Percentiles rank a stretch among this genome's conserved stretches.
These are phyloP conservation scores for Campylorhamphus procurvoides DNA, from an alignment of 2,113 vertebrate genomes.

Conservation along the genomic window DNA sequence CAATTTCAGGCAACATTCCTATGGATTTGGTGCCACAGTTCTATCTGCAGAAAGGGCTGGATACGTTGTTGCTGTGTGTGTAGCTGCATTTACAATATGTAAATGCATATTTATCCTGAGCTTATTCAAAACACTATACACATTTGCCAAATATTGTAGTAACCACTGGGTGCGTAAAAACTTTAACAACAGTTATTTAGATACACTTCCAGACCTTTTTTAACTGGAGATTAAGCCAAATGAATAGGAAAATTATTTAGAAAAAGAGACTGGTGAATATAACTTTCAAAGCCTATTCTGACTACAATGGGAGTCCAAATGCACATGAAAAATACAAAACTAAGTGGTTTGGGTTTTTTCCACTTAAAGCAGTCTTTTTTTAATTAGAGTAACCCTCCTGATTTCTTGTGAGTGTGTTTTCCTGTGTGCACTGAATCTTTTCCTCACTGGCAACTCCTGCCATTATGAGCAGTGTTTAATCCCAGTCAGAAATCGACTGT, in stretches of 20 bases:
- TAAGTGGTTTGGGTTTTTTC: background rate
- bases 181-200: background rate
- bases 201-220: background rate
- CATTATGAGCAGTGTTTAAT: background rate
- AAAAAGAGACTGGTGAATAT: background rate
- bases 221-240: background rate
- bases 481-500: background rate
- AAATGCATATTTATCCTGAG: background rate
- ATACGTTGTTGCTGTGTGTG: background rate
- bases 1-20: background rate
- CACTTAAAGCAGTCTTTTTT: background rate
- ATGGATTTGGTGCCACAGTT: background rate
- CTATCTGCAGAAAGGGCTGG: background rate
- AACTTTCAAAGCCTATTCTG: background rate
- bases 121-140: background rate
- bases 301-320: background rate
- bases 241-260: background rate
- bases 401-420: background rate
- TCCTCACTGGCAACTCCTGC: background rate
- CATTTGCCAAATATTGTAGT: background rate
- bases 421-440: background rate
- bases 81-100: accelerated
- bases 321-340: background rate
- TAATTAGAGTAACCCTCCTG: background rate
- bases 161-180: background rate